Evolutionary conservation across 2,888 invertebrate genomes (phyloP).

Genomic region (Saturnia japonica): DNA sequence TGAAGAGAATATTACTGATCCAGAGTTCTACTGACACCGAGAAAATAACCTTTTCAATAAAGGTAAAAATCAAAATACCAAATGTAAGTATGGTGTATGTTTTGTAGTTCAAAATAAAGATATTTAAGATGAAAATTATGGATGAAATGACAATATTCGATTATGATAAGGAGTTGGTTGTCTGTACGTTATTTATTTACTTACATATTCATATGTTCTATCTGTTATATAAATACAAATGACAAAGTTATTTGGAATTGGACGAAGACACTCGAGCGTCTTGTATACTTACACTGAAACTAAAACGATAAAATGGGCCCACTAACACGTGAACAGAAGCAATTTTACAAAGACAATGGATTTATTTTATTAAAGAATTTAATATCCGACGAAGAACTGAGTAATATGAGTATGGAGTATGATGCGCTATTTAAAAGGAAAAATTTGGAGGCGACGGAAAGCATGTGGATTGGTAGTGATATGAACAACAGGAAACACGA

Average conservation of each 20-base stretch:
- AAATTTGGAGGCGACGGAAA: slow-evolving; percentile 73
- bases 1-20: not conserved
- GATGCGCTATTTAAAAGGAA: slow-evolving; percentile 77
- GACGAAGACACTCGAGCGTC: not conserved
- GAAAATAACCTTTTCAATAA: not conserved
- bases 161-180: not conserved
- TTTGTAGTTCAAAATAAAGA: not conserved
- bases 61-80: not conserved
- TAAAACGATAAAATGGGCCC: slow-evolving; percentile 42
- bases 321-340: slow-evolving; percentile 68
- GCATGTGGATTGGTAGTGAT: slow-evolving; percentile 80
- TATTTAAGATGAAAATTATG: not conserved
- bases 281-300: not conserved
- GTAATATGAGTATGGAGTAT: slow-evolving; percentile 72
- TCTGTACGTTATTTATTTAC: not conserved
- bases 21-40: not conserved
- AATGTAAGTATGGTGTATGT: not conserved
- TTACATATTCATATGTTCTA: not conserved
- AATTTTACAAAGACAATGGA: slow-evolving; percentile 79
- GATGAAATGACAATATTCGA: not conserved
- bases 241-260: not conserved
- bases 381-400: slow-evolving; percentile 64
- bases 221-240: not conserved
- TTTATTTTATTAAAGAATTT: slow-evolving; percentile 75
- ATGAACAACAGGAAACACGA: slow-evolving; percentile 48